Evolutionary conservation across 2,888 invertebrate genomes (phyloP).

Genomic region (Arge pagana): DNA sequence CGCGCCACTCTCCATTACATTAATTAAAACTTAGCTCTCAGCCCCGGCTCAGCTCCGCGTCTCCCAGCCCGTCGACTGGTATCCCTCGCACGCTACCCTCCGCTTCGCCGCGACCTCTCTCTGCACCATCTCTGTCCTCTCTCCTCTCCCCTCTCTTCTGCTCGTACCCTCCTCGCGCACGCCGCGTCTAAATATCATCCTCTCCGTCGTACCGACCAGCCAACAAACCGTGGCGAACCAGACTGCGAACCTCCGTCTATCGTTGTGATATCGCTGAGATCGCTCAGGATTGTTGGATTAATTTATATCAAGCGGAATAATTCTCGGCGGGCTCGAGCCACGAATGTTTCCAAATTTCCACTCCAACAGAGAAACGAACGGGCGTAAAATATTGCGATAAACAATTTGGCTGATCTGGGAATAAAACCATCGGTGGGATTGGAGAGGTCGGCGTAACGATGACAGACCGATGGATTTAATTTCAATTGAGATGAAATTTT

Average conservation of each 20-base stretch:
- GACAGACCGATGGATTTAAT: too few relatives aligned
- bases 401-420: too few relatives aligned
- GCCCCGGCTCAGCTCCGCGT: constrained; percentile 35
- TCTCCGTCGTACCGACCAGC: constrained; percentile 8
- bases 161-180: constrained; percentile 10
- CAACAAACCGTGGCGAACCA: not conserved
- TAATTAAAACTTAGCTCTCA: constrained; percentile 53
- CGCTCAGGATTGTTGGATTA: too few relatives aligned
- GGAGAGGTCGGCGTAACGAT: too few relatives aligned
- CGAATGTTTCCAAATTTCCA: too few relatives aligned
- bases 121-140: constrained; percentile 4
- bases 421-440: too few relatives aligned
- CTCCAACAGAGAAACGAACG: too few relatives aligned
- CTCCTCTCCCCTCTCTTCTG: constrained; percentile 24
- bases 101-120: constrained; percentile 6
- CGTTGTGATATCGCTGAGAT: too few relatives aligned
- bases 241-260: not conserved
- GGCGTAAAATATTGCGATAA: too few relatives aligned
- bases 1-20: constrained; percentile 52
- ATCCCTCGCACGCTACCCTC: constrained; percentile 16
- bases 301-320: too few relatives aligned
- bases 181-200: not conserved
- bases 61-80: constrained; percentile 26
- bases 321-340: too few relatives aligned
- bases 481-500: too few relatives aligned